A percentile compares a stretch with the other conserved stretches of the same genome.
Evolutionary conservation across 2,797 vertebrate species (phyloP).

Genomic region (Leuciscus waleckii): DNA sequence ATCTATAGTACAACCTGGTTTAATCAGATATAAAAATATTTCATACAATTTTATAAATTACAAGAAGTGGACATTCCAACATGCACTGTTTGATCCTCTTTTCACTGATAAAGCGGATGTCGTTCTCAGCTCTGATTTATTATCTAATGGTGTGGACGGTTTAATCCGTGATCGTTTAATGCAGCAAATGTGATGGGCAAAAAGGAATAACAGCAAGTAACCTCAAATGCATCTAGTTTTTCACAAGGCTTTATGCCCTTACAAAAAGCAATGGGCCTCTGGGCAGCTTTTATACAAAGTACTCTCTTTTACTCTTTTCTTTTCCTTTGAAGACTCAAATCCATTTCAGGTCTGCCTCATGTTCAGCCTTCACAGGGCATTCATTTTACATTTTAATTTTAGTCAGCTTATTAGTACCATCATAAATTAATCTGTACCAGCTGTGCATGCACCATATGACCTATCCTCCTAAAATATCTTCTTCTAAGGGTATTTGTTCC

Average conservation of each 20-base stretch:
- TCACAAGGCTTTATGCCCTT: not conserved
- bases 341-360: not conserved
- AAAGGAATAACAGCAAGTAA: not conserved
- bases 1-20: not conserved
- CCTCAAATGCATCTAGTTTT: not conserved
- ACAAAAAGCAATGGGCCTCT: constrained; percentile 30
- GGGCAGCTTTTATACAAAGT: constrained; percentile 47
- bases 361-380: not conserved
- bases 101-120: constrained; percentile 12
- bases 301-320: constrained; percentile 4
- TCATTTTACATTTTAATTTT: constrained; percentile 3
- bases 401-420: not conserved
- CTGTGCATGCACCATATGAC: not conserved
- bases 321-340: constrained; percentile 40
- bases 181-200: constrained; percentile 6
- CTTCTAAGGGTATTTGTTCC: not conserved
- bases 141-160: constrained; percentile 32
- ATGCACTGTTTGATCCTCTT: constrained; percentile 10
- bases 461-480: not conserved
- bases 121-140: constrained; percentile 26
- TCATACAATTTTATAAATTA: not conserved
- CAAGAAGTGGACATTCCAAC: not conserved
- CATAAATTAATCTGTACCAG: not conserved
- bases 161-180: constrained; percentile 35
- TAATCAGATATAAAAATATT: not conserved